phyloP scores from a whole-genome alignment of 1,140 invertebrate species.

The Tribolium castaneum region DNA sequence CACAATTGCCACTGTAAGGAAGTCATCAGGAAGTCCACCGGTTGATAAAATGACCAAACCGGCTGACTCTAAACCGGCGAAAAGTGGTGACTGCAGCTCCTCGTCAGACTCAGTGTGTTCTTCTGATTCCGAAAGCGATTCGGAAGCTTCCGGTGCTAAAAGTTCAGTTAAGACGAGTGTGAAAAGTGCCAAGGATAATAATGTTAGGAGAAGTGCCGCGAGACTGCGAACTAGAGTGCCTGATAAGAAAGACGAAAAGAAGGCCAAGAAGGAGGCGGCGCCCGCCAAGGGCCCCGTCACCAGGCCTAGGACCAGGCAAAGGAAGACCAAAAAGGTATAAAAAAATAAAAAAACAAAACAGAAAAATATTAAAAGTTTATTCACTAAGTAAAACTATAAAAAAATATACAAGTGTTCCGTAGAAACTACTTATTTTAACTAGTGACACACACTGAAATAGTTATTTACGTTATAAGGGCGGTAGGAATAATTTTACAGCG shows the following conservation, averaged over 20 bases:
- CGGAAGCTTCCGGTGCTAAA: constrained; percentile 47
- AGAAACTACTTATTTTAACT: no score
- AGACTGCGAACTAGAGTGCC: constrained; percentile 37
- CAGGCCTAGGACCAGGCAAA: constrained; percentile 48
- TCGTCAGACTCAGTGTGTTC: constrained; percentile 55
- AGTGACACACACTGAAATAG: no score
- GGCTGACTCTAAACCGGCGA: constrained; percentile 29
- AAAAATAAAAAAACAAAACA: no score
- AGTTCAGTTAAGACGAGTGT: constrained; percentile 36
- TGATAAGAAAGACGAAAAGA: constrained; percentile 45
- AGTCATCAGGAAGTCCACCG: constrained; percentile 55
- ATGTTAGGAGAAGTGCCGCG: background rate
- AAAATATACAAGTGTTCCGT: no score
- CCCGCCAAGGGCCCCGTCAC: background rate
- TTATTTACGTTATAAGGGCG: no score
- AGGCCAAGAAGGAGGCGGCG: constrained; percentile 44
- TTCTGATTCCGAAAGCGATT: constrained; percentile 58
- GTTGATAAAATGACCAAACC: constrained; percentile 32
- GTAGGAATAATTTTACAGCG: no score
- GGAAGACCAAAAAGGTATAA: constrained; percentile 48
- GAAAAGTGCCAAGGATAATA: constrained; percentile 51
- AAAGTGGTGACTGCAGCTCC: constrained; percentile 39
- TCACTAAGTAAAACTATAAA: no score
- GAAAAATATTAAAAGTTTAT: no score
- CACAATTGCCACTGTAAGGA: constrained; percentile 60